Evolutionary conservation across 2,113 vertebrate species (phyloP), one percentile per base, ranked within the genome.

Genomic region (Emydura subglobosa): DNA sequence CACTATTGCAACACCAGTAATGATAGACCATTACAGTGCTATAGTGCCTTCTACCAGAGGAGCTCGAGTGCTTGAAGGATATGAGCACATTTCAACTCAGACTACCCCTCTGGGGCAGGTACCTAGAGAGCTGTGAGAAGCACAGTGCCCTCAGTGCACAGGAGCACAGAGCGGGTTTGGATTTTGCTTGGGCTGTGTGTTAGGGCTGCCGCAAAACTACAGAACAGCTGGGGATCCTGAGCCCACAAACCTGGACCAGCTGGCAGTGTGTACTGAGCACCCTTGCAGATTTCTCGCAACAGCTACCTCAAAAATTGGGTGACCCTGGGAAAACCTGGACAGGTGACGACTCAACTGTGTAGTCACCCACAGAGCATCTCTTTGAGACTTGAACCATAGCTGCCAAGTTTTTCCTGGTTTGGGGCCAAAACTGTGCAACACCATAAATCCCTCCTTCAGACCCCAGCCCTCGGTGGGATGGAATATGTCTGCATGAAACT

Each of bases 31-130:
- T 34, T 91, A 42, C 55, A 7, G 14, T 39, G 94, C 42, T 2
- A 3, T 0, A 0, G 31, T 10, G 2, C 79, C 5, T 81, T 86
- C 2, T 17, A 57, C 2, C 0, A 0, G n/a, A 61, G 34, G 13
- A 24, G 6, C 5, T 0, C 0, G 44, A 42, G 5, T 4, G 1
- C 19, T 68, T n/a, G 8, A 61, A 14, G 22, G 90, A 78, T 72
- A 61, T 86, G 10, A 3, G 82, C 83, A 78, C 1, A 0, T 51
- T 4, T 9, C 8, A 7, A 12, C 4, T 2, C 16, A 16, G 51
- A 1, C 0, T 13, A 82, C 27, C 19, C 8, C 44, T 25, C n/a
- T 53, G 44, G 21, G 5, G 44, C 49, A 89, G 80, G 3, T 13
- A 14, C 19, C 8, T 49, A 2, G 10, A 86, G n/a, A n/a, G 74